These are phyloP conservation scores for Corynorhinus townsendii DNA, from an alignment of 2,113 vertebrate genomes.

Conservation along the genomic window DNA sequence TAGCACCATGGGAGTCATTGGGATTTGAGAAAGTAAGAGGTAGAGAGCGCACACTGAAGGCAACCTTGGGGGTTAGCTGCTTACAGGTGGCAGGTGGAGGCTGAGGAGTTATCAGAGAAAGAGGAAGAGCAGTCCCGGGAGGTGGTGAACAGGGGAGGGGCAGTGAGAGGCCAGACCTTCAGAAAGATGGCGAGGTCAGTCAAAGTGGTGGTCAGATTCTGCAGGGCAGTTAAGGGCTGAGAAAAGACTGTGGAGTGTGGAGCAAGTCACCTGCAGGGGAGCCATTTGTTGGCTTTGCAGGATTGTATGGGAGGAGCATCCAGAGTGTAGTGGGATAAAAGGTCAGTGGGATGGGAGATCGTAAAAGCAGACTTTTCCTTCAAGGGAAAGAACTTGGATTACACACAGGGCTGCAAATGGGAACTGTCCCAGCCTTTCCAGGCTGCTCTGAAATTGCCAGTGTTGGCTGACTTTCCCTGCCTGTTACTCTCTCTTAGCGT, in stretches of 20 bases:
- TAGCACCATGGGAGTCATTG: not conserved
- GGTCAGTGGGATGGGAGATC: not conserved
- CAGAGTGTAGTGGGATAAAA: not conserved
- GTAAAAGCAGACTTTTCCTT: constrained; percentile 1
- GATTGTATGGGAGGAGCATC: not conserved
- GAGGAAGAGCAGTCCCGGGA: not conserved
- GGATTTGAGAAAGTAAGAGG: not conserved
- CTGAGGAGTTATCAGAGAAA: not conserved
- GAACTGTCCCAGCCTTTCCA: not conserved
- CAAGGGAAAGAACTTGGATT: not conserved
- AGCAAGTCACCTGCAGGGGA: not conserved
- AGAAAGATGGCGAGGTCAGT: not conserved
- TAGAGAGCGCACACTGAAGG: not conserved
- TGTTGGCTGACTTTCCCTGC: not conserved
- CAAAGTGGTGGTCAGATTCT: not conserved
- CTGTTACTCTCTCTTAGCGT: not conserved
- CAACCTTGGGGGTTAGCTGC: not conserved
- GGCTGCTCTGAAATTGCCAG: not conserved
- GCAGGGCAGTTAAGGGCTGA: not conserved
- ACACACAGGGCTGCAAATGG: not conserved
- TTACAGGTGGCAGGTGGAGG: not conserved
- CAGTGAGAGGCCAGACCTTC: not conserved
- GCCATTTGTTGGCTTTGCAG: not conserved
- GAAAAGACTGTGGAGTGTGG: not conserved
- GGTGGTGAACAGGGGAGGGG: not conserved